Percentiles rank a stretch among this genome's conserved stretches.
These are phyloP conservation scores for Hemitrygon akajei DNA, from an alignment of 2,797 vertebrate species.

Conservation along the genomic window DNA sequence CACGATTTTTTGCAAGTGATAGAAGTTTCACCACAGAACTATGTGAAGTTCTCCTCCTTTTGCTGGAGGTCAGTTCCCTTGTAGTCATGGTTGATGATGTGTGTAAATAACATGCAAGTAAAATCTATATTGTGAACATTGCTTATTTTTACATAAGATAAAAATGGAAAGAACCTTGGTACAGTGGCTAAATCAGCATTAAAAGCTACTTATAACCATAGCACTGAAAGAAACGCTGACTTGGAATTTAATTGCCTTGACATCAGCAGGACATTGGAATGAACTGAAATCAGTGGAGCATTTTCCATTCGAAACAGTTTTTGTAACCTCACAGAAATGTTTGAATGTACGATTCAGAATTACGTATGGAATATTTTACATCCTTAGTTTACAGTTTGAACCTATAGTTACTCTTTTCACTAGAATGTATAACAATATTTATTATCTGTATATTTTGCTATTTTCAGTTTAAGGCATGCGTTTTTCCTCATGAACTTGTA, in stretches of 20 bases:
- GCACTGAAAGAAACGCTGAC: constrained; percentile 70
- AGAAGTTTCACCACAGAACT: constrained; percentile 49
- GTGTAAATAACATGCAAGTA: constrained; percentile 51
- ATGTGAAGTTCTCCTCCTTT: constrained; percentile 44
- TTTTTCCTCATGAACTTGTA: constrained; percentile 70
- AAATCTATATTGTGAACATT: constrained; percentile 53
- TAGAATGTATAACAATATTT: constrained; percentile 64
- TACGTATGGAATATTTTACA: constrained; percentile 97
- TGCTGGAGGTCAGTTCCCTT: constrained; percentile 46
- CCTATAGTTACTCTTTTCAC: constrained; percentile 75
- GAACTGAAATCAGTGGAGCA: constrained; percentile 48
- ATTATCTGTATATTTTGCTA: constrained; percentile 77
- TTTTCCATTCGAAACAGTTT: constrained; percentile 61
- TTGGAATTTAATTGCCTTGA: constrained; percentile 53
- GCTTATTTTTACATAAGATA: constrained; percentile 48
- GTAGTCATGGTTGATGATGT: constrained; percentile 55
- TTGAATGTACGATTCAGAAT: constrained; percentile 79
- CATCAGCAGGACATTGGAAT: constrained; percentile 51
- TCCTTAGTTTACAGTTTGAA: constrained; percentile 95
- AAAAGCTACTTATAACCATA: constrained; percentile 53
- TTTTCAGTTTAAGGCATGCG: constrained; percentile 76
- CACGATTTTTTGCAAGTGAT: constrained; percentile 54
- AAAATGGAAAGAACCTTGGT: constrained; percentile 50
- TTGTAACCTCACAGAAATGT: constrained; percentile 53
- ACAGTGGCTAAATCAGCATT: constrained; percentile 48